phyloP scores from a whole-genome alignment of 30 jellyfish, hydroid and myxozoan genomes.

The Euphysa ruthae region DNA sequence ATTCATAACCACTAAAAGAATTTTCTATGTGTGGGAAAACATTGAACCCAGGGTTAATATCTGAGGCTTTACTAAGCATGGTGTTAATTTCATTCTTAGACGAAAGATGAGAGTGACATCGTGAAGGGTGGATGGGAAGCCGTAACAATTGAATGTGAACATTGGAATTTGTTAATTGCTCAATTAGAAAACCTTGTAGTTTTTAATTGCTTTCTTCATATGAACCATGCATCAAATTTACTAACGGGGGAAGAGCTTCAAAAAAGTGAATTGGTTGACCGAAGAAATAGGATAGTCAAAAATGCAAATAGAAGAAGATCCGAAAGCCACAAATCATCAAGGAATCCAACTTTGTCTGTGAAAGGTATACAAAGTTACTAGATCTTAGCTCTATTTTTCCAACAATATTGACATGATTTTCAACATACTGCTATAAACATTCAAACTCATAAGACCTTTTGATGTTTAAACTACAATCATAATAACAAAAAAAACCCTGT shows the following conservation, averaged over 20 bases:
- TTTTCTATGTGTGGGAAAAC: no score
- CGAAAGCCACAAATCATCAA: background rate
- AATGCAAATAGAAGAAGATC: background rate
- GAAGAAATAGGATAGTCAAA: conserved; percentile 22
- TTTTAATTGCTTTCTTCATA: conserved; percentile 48
- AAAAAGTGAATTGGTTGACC: background rate
- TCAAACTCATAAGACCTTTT: no score
- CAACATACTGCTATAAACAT: no score
- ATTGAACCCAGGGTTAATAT: no score
- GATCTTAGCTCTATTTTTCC: no score
- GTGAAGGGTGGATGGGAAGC: conserved; percentile 37
- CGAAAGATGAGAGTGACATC: conserved; percentile 1
- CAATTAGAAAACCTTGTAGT: conserved; percentile 47
- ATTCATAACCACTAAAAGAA: background rate
- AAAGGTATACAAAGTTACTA: no score
- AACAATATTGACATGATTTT: no score
- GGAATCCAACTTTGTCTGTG: background rate
- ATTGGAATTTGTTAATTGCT: conserved; percentile 52
- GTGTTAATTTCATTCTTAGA: conserved; percentile 17
- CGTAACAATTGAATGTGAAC: conserved; percentile 38
- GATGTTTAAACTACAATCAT: no score
- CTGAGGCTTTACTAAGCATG: no score
- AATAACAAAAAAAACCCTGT: no score
- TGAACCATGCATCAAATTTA: conserved; percentile 9
- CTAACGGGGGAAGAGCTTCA: background rate